Evolutionary conservation across 2,113 vertebrate genomes (phyloP), one percentile per base, ranked within the genome.

Genomic region (Spea multiplicata): DNA sequence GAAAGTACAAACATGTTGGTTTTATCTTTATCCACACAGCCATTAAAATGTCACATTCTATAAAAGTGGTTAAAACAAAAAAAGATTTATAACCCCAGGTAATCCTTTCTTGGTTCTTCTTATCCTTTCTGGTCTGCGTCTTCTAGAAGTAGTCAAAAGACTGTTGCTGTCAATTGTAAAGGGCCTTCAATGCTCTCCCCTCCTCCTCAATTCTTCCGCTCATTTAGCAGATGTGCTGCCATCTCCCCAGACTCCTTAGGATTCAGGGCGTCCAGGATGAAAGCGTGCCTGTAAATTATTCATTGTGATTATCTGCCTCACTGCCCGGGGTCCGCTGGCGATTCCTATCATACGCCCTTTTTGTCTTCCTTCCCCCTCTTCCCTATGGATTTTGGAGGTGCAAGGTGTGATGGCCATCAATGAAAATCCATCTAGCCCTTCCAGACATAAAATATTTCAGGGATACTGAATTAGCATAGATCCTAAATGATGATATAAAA

Each of bases 171-270:
- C 13, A 45, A 50, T 30, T 47, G 50, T 17, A 73, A 73, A 57
- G 61, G 71, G 57, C 14, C 62, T 17, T 14, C 46, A n/a, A 6
- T n/a, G 13, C 64, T 44, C 82, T 87, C 75, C 80, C 76, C 82
- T 81, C 59, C 77, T 83, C 72, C 76, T 3, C 61, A 57, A 85
- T 86, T 87, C 82, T 88, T 89, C 82, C 74, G 46, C 84, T 87
- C 79, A 84, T 71, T 86, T 86, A 90, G 85, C 88, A 92, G 93
- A 90, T 91, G 90, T 88, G 86, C 88, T 83, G 82, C 86, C 85
- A 85, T 89, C 89, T 95, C 93, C 91, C 93, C 86, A 76, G 91
- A 92, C 93, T 93, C 90, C 89, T 92, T 85, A 86, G 72, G 78
- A 90, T 91, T 90, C 91, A 75, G 87, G 83, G 84, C 76, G 73